These are phyloP conservation scores for Arctia plantaginis DNA, from an alignment of 2,888 invertebrate genomes.

Conservation along the genomic window DNA sequence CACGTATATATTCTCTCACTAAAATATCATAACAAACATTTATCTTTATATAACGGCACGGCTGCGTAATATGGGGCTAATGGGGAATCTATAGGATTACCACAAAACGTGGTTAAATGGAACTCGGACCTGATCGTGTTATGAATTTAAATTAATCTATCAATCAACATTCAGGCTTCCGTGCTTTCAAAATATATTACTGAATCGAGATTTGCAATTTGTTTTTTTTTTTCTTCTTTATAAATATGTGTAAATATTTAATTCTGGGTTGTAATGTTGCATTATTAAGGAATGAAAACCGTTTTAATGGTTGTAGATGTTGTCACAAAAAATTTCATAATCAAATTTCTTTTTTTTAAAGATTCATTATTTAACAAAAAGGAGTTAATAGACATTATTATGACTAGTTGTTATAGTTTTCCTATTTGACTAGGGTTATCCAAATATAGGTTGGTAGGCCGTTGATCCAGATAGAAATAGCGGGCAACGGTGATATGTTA, in stretches of 20 bases:
- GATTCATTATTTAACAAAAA: too few relatives aligned
- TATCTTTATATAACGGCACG: constrained; percentile 10
- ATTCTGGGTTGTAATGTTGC: neutral
- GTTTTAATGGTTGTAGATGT: neutral
- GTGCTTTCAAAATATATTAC: constrained; percentile 19
- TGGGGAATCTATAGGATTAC: constrained; percentile 42
- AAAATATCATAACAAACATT: constrained; percentile 17
- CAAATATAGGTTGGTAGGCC: too few relatives aligned
- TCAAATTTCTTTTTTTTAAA: too few relatives aligned
- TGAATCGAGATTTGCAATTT: constrained; percentile 16
- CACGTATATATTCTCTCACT: neutral
- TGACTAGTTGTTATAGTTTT: too few relatives aligned
- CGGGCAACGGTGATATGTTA: too few relatives aligned
- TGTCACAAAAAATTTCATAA: neutral
- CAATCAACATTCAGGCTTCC: constrained; percentile 32
- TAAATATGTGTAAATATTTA: neutral
- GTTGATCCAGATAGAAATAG: too few relatives aligned
- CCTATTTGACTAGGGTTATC: too few relatives aligned
- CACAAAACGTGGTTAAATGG: constrained; percentile 32
- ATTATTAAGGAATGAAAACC: neutral
- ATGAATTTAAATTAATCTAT: constrained; percentile 52
- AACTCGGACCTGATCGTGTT: constrained; percentile 33
- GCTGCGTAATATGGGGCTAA: constrained; percentile 36
- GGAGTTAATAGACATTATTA: too few relatives aligned
- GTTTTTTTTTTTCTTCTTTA: too few relatives aligned